Evolutionary conservation across 1,140 invertebrate species (phyloP), one percentile per base, ranked within the genome.

Genomic region (Tribolium castaneum): DNA sequence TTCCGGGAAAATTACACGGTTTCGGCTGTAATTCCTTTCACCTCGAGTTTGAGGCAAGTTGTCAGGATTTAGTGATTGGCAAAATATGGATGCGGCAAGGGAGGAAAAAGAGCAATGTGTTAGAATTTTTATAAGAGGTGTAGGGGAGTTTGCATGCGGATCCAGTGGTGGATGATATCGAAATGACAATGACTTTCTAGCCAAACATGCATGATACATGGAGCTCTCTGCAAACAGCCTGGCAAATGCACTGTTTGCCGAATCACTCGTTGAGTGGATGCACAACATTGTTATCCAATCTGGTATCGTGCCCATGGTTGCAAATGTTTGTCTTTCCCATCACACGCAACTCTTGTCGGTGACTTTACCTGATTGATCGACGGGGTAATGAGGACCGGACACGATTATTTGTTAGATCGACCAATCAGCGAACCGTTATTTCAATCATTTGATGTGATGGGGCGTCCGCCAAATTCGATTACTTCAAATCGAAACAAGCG

Each of bases 221-320:
- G 59, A 66, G 59, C 59, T 35, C 25, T 66, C 59, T 66, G 59
- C 59, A 66, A 66, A 66, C 59, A 66, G 25, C 30, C 59, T 35
- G 59, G 59, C 59, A 66, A 66, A 66, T 66, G 59, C 59, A 66
- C 25, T 66, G 59, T 66, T 66, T 66, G 59, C 59, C 3, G 59
- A 66, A 66, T 66, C 30, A 34, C 10, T 66, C 59, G 59, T 66
- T 30, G 59, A 66, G 59, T 66, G 59, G 59, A 66, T 66, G 59
- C 59, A 66, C 59, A 66, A 66, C 59, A 66, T 66, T 66, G 59
- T 66, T 66, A 66, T 66, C 59, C 59, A 66, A 66, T 66, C 59
- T 66, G 59, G 59, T 66, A 66, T 66, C 59, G 25, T 22, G 59
- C 6, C 59, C 59, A 35, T 66, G 59, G 59, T 14, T 66, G 59